phyloP scores from a whole-genome alignment of 2,113 vertebrate genomes.

The Atherinomorus stipes region DNA sequence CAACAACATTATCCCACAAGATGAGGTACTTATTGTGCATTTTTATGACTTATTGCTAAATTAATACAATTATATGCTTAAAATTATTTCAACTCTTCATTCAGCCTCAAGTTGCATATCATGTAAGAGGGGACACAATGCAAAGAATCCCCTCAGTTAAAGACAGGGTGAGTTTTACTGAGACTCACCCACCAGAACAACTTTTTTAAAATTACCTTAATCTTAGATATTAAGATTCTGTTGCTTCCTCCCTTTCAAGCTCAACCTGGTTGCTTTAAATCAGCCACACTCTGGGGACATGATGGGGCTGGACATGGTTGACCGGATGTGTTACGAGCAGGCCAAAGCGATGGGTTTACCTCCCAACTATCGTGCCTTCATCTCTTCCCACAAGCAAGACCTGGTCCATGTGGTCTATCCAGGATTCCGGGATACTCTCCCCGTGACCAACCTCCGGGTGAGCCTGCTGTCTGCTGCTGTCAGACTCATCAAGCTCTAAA shows the following conservation, averaged over 20 bases:
- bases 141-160: constrained; percentile 53
- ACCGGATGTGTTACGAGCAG: constrained; percentile 92
- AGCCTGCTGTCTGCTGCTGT: constrained; percentile 26
- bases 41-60: not conserved
- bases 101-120: constrained; percentile 69
- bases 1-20: constrained; percentile 82
- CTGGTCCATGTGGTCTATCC: constrained; percentile 89
- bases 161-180: constrained; percentile 54
- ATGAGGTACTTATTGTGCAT: constrained; percentile 62
- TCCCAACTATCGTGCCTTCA: constrained; percentile 91
- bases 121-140: constrained; percentile 56
- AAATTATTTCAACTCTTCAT: not conserved
- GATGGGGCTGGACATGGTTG: constrained; percentile 80
- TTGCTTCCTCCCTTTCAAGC: constrained; percentile 72
- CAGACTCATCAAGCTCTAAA: not conserved
- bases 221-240: not conserved
- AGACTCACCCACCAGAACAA: no score
- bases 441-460: constrained; percentile 96
- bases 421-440: constrained; percentile 85
- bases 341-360: constrained; percentile 90
- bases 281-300: constrained; percentile 89
- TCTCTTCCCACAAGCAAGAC: constrained; percentile 92
- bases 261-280: constrained; percentile 93
- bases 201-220: not conserved
- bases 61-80: not conserved